Percentiles rank a stretch among this genome's conserved stretches.
phyloP scores from a whole-genome alignment of 2,797 vertebrate species.

The Adrianichthys oophorus region DNA sequence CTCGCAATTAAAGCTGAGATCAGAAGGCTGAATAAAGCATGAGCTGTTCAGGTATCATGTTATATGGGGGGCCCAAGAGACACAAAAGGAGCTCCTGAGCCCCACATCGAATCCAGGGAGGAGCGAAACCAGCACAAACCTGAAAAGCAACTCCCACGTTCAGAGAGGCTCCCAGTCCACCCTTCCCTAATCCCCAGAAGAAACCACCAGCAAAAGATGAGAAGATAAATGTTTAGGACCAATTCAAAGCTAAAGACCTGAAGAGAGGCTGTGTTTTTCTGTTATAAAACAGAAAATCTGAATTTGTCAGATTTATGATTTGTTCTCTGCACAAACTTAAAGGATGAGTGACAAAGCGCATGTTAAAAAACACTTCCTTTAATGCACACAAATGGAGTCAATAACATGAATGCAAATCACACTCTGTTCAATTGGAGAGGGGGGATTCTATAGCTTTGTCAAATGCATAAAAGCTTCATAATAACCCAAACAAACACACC shows the following conservation, averaged over 20 bases:
- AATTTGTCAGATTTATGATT: not conserved
- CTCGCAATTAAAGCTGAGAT: slow-evolving; percentile 71
- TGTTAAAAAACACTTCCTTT: slow-evolving; percentile 1
- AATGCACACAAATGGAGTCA: too few species aligned
- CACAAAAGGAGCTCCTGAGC: slow-evolving; percentile 67
- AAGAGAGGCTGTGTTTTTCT: slow-evolving; percentile 18
- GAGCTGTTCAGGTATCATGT: slow-evolving; percentile 73
- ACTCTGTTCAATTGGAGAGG: too few species aligned
- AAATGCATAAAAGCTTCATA: too few species aligned
- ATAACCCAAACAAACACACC: too few species aligned
- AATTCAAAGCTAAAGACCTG: slow-evolving; percentile 53
- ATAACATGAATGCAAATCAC: too few species aligned
- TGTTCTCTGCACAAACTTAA: not conserved
- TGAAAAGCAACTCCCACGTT: slow-evolving; percentile 57
- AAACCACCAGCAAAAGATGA: slow-evolving; percentile 28
- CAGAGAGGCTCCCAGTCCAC: slow-evolving; percentile 24
- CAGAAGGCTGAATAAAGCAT: slow-evolving; percentile 78
- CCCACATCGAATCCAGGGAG: slow-evolving; percentile 31
- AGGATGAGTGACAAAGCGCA: not conserved
- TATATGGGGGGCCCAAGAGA: slow-evolving; percentile 37
- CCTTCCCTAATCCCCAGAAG: slow-evolving; percentile 26
- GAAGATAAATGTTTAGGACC: slow-evolving; percentile 52
- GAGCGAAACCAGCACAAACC: slow-evolving; percentile 42
- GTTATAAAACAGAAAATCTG: slow-evolving; percentile 20
- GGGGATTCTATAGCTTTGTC: too few species aligned